Base-by-base conservation (phyloP, 2,113 vertebrate species). In the Drymodes brunneopygia region DNA sequence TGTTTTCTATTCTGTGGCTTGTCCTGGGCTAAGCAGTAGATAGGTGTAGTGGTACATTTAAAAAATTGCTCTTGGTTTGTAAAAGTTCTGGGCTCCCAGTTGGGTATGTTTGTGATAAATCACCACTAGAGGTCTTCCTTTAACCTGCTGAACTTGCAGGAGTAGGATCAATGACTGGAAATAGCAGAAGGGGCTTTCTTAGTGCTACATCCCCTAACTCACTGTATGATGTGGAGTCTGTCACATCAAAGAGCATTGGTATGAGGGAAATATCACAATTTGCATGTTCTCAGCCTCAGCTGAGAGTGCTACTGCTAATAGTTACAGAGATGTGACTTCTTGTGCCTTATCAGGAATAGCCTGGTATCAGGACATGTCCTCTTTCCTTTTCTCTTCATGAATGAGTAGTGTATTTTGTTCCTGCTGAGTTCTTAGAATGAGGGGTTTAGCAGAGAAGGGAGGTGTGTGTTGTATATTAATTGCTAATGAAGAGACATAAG, bases 101-200 rank as follows among this genome's bases (percentile, higher is more conserved):
- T n/a, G 21, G 3, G 4, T 47, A 3, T n/a, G 27, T 54, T 86
- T 74, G 29, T 5, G 2, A 35, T 17, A 65, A 58, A 71, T 53
- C 29, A 57, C 94, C 94, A 84, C 89, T 56, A 91, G 96, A 91
- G 79, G 87, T 88, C 92, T 92, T 69, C 71, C 64, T 77, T 15
- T 67, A 83, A 60, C 44, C 15, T 61, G 12, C 5, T 36, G 61
- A 45, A 44, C 29, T n/a, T 7, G 9, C 0, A 0, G 22, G 19
- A 45, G 9, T 12, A 13, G n/a, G 40, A 0, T 53, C 40, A 61
- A 7, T 20, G 20, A 20, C 8, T 81, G 40, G 12, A 36, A 81
- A 58, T 3, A 81, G 45, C 44, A 61, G 56, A 60, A 65, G 28
- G n/a, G 36, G 8, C 1, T 45, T 92, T 80, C 66, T 57, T 33